Percentiles rank a stretch among this genome's conserved stretches.
These are phyloP conservation scores for Sebastes iracundus DNA, from an alignment of 2,797 vertebrate species.

Conservation along the genomic window DNA sequence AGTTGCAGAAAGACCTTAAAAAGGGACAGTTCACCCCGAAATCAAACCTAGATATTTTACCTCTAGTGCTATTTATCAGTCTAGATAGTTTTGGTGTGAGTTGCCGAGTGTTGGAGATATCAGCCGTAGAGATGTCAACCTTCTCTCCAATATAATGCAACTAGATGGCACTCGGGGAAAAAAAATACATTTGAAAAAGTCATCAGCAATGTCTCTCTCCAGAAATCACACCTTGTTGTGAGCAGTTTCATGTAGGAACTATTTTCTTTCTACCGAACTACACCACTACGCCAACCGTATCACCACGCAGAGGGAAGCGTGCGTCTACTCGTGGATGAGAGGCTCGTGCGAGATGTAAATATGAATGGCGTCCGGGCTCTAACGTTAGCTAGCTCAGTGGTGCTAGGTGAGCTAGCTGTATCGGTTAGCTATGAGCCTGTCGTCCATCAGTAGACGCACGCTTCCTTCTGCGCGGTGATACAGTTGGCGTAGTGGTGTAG, in stretches of 20 bases:
- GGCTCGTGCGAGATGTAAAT: background rate
- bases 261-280: background rate
- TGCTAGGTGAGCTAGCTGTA: background rate
- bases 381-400: background rate
- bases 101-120: background rate
- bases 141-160: background rate
- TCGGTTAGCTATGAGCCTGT: background rate
- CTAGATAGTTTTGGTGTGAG: background rate
- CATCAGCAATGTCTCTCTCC: too few relatives aligned
- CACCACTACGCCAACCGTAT: background rate
- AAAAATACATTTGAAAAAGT: background rate
- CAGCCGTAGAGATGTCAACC: background rate
- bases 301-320: background rate
- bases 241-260: background rate
- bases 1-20: background rate
- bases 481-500: background rate
- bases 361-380: background rate
- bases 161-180: fast-evolving
- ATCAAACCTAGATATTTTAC: background rate
- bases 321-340: background rate
- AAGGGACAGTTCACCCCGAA: background rate
- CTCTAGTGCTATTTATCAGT: too few relatives aligned
- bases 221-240: background rate
- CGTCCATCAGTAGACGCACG: background rate
- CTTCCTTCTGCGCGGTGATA: background rate